Base-by-base conservation (phyloP, 2,797 vertebrate genomes). In the Taenioides sp. region DNA sequence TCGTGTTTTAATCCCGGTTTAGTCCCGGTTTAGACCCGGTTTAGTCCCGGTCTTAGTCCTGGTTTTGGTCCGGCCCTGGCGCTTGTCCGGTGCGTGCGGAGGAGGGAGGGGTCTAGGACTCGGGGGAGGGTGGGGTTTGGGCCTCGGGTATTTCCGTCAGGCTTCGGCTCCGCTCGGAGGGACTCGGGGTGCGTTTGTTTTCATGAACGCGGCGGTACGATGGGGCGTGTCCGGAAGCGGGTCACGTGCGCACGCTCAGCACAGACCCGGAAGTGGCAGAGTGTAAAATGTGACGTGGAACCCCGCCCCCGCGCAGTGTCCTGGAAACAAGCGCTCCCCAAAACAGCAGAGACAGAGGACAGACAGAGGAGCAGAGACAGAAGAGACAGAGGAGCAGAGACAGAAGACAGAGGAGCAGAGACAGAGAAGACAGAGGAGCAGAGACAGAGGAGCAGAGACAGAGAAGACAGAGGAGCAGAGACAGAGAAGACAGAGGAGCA, bases 211-310 rank as follows among this genome's bases (percentile, higher is more conserved):
- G 37, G n/a, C 62, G n/a, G 37, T 1, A 12, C 40, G n/a, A 7
- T 2, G 12, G 18, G 14, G 62, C 62, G 62, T 25, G 40, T 65
- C 62, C 62, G 62, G 62, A 65, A 65, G 37, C 3, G 37, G 37
- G 62, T 65, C 62, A 65, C 62, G 62, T 65, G 62, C 62, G 34
- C 62, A 65, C 37, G 40, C 37, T 65, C 62, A 43, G 22, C 37
- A 47, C 1, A 16, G 12, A 43, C 22, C 62, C 40, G 62, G 62
- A 65, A 65, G 37, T 65, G 62, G 62, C 37, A 5, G 62, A 47
- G 62, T 65, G 62, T 65, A 47, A 65, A 23, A 65, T 43, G 62
- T 65, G 62, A 64, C 62, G 62, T 64, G 62, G 62, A 64, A 64
- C n/a, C 37, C 62, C 37, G 62, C 34, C 34, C 62, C 40, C 37